These are phyloP conservation scores for Crotalus tigris DNA, from an alignment of 2,113 vertebrate species.

Conservation along the genomic window DNA sequence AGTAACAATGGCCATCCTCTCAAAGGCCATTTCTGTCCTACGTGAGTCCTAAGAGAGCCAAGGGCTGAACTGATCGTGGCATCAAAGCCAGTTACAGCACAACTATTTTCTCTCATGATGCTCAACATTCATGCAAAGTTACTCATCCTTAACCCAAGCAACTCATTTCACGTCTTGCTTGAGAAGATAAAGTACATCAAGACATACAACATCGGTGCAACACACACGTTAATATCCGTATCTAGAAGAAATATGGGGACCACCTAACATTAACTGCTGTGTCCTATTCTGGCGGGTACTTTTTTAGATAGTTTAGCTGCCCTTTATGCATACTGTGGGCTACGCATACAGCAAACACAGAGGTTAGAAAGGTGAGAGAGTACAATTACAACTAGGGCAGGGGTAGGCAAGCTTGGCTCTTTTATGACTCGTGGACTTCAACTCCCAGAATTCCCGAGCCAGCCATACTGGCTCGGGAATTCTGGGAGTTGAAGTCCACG, in stretches of 20 bases:
- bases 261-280: background rate
- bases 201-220: slow-evolving; percentile 4
- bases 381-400: slow-evolving; percentile 1
- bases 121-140: background rate
- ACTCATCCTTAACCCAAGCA: slow-evolving; percentile 4
- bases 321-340: background rate
- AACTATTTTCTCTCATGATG: background rate
- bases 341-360: background rate
- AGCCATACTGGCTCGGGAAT: too few species aligned
- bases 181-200: slow-evolving; percentile 7
- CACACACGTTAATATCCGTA: background rate
- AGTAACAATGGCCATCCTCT: background rate
- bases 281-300: background rate
- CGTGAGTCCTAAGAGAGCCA: background rate
- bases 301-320: background rate
- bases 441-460: too few species aligned
- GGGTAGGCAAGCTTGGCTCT: too few species aligned
- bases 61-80: background rate
- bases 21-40: background rate
- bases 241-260: background rate
- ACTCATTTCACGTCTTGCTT: background rate
- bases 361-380: background rate
- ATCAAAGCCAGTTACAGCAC: background rate
- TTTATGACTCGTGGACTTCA: too few species aligned
- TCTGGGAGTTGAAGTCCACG: too few species aligned